Conservation (phyloP, 2,888 invertebrate genomes). For the Nomada ruficornis region DNA sequence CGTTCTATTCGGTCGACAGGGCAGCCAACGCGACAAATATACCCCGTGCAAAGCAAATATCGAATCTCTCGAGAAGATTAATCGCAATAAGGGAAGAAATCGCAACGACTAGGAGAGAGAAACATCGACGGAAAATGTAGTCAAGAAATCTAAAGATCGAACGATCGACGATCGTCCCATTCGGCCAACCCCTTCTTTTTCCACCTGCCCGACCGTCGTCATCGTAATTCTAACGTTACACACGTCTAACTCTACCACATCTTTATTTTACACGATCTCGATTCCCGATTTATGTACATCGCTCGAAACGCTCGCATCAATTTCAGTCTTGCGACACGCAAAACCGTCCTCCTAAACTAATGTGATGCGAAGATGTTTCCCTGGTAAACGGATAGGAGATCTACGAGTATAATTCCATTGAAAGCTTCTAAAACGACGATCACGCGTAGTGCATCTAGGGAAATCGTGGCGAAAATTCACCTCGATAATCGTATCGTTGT, state of each 20-base stretch:
- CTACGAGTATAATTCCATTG: conserved; percentile 34
- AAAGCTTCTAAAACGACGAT: conserved; percentile 45
- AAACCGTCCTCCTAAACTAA: not conserved
- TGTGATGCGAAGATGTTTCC: conserved; percentile 10
- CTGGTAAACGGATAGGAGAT: not conserved
- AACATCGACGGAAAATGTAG: conserved; percentile 49
- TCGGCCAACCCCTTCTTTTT: conserved; percentile 40
- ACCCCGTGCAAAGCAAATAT: conserved; percentile 25
- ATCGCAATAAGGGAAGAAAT: conserved; percentile 38
- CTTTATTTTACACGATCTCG: conserved; percentile 58
- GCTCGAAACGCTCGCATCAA: conserved; percentile 3
- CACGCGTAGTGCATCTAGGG: conserved; percentile 3
- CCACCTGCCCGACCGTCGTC: not conserved
- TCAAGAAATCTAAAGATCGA: conserved; percentile 19
- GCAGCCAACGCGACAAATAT: conserved; percentile 10
- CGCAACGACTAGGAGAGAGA: conserved; percentile 42
- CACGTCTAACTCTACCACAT: conserved; percentile 22
- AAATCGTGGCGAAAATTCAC: conserved; percentile 27
- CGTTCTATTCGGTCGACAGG: not conserved
- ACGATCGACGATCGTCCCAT: conserved; percentile 35
- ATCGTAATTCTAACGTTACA: conserved; percentile 30
- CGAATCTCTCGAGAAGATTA: conserved; percentile 19
- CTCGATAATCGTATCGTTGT: not conserved
- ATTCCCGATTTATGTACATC: conserved; percentile 5
- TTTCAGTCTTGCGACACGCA: conserved; percentile 12